These are phyloP conservation scores for Coregonus sp. DNA, from an alignment of 2,797 vertebrate genomes.

Conservation along the genomic window DNA sequence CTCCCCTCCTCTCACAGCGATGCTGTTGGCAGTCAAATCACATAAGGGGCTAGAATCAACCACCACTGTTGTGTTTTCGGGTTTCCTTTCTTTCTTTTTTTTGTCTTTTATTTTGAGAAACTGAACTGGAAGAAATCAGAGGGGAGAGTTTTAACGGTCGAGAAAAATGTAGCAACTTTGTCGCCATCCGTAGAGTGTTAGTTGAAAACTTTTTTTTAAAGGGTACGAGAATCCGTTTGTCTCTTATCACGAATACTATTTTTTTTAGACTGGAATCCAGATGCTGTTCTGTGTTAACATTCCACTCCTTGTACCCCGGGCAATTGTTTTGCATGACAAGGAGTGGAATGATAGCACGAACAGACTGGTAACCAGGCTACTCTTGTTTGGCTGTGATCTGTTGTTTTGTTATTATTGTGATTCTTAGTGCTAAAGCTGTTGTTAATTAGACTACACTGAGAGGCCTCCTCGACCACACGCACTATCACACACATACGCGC, in stretches of 20 bases:
- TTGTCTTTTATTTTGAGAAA: slow-evolving; percentile 38
- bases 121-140: slow-evolving; percentile 31
- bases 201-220: slow-evolving; percentile 25
- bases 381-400: slow-evolving; percentile 53
- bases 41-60: slow-evolving; percentile 37
- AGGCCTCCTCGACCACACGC: slow-evolving; percentile 60
- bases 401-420: slow-evolving; percentile 63
- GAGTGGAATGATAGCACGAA: neutral
- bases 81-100: slow-evolving; percentile 44
- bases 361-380: neutral
- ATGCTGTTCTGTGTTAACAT: neutral
- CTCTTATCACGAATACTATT: slow-evolving; percentile 55
- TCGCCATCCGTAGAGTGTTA: slow-evolving; percentile 53
- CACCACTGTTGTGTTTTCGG: slow-evolving; percentile 29
- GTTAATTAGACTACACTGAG: slow-evolving; percentile 65
- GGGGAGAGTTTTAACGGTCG: slow-evolving; percentile 43
- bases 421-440: slow-evolving; percentile 71
- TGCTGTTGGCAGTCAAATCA: slow-evolving; percentile 39
- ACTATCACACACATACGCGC: slow-evolving; percentile 47
- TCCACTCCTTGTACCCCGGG: neutral
- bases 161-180: slow-evolving; percentile 73
- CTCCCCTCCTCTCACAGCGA: slow-evolving; percentile 37
- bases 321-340: neutral
- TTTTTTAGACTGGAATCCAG: slow-evolving; percentile 40
- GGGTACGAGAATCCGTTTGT: slow-evolving; percentile 45